Percentiles rank a stretch among this genome's conserved stretches.
Evolutionary conservation across 2,797 vertebrate genomes (phyloP).

Genomic region (Cuniculus paca): DNA sequence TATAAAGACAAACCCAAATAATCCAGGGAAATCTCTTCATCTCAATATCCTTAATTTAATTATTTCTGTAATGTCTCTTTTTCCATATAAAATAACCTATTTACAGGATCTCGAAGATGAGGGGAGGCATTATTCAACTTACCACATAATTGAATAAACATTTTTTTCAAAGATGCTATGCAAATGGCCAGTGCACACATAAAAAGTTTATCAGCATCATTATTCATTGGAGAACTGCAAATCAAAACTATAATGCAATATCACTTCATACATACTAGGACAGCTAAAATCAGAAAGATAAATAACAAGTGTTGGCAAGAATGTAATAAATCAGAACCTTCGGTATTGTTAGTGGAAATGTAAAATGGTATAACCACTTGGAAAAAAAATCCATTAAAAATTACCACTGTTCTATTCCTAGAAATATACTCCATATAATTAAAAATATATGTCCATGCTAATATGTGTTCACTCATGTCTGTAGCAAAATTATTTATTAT

Average conservation of each 20-base stretch:
- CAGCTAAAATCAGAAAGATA: not conserved
- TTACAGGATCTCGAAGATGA: not conserved
- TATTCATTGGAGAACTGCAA: not conserved
- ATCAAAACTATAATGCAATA: not conserved
- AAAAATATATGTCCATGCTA: not conserved
- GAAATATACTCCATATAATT: not conserved
- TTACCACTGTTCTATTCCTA: not conserved
- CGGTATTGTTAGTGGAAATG: not conserved
- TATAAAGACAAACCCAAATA: not conserved
- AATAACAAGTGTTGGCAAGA: not conserved
- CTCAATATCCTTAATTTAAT: not conserved
- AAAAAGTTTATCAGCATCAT: not conserved
- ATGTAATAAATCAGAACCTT: not conserved
- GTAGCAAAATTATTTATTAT: not conserved
- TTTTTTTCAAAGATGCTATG: not conserved
- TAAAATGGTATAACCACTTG: not conserved
- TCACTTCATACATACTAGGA: not conserved
- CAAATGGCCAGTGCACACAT: not conserved
- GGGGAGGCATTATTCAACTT: not conserved
- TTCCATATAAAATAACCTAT: not conserved
- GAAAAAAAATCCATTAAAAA: not conserved
- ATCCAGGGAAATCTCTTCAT: not conserved
- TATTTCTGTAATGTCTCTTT: not conserved
- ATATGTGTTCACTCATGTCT: not conserved
- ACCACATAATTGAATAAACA: not conserved